phyloP scores from a whole-genome alignment of 2,113 vertebrate species.

The Xenopus borealis region DNA sequence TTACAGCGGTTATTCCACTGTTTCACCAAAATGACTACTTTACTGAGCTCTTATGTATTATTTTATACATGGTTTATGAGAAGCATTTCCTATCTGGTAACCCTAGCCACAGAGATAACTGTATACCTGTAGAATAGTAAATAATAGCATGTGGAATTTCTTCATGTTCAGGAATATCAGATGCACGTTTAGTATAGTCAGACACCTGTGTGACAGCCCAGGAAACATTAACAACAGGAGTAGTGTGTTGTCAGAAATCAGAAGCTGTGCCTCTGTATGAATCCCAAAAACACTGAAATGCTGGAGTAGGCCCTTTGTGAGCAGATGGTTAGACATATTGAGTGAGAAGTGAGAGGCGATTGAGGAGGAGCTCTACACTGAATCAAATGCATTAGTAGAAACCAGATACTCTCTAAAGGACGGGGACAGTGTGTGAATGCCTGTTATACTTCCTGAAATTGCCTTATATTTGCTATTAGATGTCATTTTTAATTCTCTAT shows the following conservation, averaged over 20 bases:
- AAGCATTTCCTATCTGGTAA: too few relatives aligned
- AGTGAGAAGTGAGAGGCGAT: constrained; percentile 47
- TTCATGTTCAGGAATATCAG: not conserved
- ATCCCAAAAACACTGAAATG: constrained; percentile 47
- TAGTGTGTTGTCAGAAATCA: constrained; percentile 34
- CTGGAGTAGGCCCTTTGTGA: constrained; percentile 45
- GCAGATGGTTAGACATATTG: constrained; percentile 53
- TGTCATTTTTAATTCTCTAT: constrained; percentile 37
- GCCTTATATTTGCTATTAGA: constrained; percentile 40
- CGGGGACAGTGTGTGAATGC: constrained; percentile 30
- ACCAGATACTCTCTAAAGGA: constrained; percentile 22
- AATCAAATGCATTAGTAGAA: constrained; percentile 47
- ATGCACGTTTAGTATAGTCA: constrained; percentile 29
- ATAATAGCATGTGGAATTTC: not conserved
- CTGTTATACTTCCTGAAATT: constrained; percentile 31
- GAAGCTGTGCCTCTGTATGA: constrained; percentile 46
- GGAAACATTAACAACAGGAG: constrained; percentile 17
- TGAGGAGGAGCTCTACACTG: constrained; percentile 35
- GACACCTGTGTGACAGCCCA: constrained; percentile 46
- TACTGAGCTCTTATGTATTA: too few relatives aligned
- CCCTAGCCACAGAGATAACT: too few relatives aligned
- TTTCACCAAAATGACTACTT: too few relatives aligned
- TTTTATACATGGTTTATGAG: too few relatives aligned
- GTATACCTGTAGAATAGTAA: too few relatives aligned
- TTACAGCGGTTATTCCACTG: too few relatives aligned